Evolutionary conservation across 2,113 vertebrate species (phyloP).

Genomic region (Sigmodon hispidus): DNA sequence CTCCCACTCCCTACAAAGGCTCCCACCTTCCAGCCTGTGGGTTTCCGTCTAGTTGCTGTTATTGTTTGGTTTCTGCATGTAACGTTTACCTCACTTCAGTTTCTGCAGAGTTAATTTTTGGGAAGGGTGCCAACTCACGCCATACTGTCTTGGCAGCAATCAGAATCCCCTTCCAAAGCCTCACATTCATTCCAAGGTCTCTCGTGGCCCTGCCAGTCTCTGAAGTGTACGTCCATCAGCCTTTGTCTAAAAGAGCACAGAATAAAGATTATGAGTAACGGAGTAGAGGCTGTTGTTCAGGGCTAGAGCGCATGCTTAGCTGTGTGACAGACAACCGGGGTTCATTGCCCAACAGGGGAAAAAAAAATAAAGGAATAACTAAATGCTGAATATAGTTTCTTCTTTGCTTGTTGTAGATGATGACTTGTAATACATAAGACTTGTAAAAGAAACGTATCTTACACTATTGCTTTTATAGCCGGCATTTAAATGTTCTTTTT

Average conservation of each 20-base stretch:
- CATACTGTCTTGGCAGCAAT: slow-evolving; percentile 12
- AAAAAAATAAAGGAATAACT: background rate
- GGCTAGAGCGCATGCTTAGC: background rate
- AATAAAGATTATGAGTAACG: background rate
- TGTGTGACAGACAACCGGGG: background rate
- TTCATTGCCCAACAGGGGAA: background rate
- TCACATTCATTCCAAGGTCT: background rate
- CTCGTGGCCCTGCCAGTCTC: background rate
- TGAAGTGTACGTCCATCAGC: background rate
- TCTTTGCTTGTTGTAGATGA: background rate
- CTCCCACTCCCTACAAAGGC: background rate
- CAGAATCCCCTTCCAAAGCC: background rate
- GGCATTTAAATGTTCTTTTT: background rate
- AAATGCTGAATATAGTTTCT: background rate
- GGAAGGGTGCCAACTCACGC: background rate
- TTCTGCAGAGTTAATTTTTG: background rate
- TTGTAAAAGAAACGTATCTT: background rate
- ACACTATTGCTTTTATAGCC: background rate
- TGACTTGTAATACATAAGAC: slow-evolving; percentile 26
- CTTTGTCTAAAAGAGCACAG: background rate
- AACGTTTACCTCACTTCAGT: background rate
- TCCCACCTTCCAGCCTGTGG: rapidly evolving
- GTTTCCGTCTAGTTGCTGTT: no score
- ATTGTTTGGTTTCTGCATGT: background rate
- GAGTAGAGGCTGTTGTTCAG: no score